Base-by-base conservation (phyloP, 2,113 vertebrate genomes). In the Grammomys surdaster region DNA sequence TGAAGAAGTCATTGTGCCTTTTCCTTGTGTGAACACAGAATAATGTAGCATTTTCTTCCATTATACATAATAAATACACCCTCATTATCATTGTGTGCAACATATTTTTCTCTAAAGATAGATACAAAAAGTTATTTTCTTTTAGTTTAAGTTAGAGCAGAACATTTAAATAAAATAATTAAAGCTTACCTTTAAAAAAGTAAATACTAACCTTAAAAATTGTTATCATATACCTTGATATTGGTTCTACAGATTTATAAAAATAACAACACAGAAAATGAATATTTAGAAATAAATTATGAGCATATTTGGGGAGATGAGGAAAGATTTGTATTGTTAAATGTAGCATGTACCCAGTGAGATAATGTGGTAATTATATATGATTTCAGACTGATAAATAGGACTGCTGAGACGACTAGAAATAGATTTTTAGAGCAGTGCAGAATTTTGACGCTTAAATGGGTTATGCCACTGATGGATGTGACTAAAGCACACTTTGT, bases 391-490 rank as follows among this genome's bases (percentile, higher is more conserved):
- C 88, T 98, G 86, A 98, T 97, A 98, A 98, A 98, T 96, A 97
- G 95, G 95, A 86, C 95, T 97, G 94, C 72, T 94, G 93, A 97
- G 65, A 93, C 69, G 98, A 96, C 96, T 88, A 97, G 96, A 98
- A 97, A 98, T 95, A 98, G 95, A 97, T 90, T 97, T 97, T 97
- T 92, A 82, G 87, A 95, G 96, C 56, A 96, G 84, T 51, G 67
- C 85, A 94, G 89, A 97, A 96, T 97, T 98, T 98, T 98, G 97
- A 98, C 97, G 98, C 97, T 98, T 98, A 98, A 98, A 96, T 97
- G 91, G 67, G 89, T 97, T 98, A 94, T 75, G 0, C 88, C 73
- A 60, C 96, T 98, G 98, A 98, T 96, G 85, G 95, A 98, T 97
- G 88, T 97, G 89, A 98, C 97, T 97, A 98, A 97, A 98, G 56